Evolutionary conservation across 2,888 invertebrate species (phyloP).

Genomic region (Arge pagana): DNA sequence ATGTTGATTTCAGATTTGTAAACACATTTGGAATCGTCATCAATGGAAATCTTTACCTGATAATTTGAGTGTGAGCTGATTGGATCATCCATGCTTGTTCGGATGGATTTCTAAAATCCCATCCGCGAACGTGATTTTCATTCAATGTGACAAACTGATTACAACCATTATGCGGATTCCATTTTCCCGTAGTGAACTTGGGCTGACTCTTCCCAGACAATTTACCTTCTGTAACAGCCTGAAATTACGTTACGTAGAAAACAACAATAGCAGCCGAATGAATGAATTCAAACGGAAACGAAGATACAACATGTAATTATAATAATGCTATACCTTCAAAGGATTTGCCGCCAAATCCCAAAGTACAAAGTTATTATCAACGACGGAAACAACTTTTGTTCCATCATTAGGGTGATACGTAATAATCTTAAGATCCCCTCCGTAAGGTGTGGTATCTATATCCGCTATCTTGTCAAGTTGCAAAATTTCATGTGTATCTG

Average conservation of each 20-base stretch:
- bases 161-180: slow-evolving; percentile 94
- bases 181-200: slow-evolving; percentile 83
- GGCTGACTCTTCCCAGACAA: slow-evolving; percentile 74
- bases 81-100: slow-evolving; percentile 83
- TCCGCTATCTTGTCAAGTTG: slow-evolving; percentile 48
- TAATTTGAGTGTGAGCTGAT: slow-evolving; percentile 85
- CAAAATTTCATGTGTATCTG: slow-evolving; percentile 45
- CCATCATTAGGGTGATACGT: slow-evolving; percentile 87
- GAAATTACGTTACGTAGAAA: slow-evolving; percentile 11
- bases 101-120: slow-evolving; percentile 79
- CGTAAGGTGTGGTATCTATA: slow-evolving; percentile 57
- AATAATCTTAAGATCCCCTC: slow-evolving; percentile 76
- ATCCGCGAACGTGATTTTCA: slow-evolving; percentile 84
- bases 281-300: neutral
- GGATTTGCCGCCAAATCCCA: slow-evolving; percentile 72
- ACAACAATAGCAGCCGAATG: neutral
- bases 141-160: slow-evolving; percentile 84
- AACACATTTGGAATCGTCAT: neutral
- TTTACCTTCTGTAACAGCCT: slow-evolving; percentile 49
- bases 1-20: slow-evolving; percentile 2
- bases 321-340: slow-evolving; percentile 44
- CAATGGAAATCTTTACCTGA: slow-evolving; percentile 56
- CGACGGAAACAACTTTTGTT: slow-evolving; percentile 73
- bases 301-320: neutral
- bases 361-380: slow-evolving; percentile 76